phyloP scores from a whole-genome alignment of 2,888 invertebrate genomes.

The Smittia sp. region DNA sequence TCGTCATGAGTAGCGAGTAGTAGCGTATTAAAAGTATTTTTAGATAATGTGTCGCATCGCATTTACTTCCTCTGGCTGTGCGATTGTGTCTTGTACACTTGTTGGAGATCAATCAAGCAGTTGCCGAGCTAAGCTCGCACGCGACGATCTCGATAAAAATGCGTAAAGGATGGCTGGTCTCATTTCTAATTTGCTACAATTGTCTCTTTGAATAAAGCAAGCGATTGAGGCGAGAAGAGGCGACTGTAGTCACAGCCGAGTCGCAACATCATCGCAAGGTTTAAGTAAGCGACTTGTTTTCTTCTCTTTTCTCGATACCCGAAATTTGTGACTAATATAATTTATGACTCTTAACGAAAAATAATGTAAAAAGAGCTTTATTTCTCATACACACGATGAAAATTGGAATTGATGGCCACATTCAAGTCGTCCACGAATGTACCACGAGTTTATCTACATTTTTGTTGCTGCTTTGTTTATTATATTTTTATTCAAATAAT shows the following conservation, averaged over 20 bases:
- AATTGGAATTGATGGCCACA: conserved; percentile 36
- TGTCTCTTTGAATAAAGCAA: not conserved
- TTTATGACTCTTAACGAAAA: conserved; percentile 37
- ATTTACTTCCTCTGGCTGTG: not conserved
- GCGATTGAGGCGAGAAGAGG: not conserved
- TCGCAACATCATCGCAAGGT: not conserved
- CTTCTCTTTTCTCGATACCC: conserved; percentile 6
- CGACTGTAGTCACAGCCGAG: not conserved
- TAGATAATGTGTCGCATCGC: not conserved
- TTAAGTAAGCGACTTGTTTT: not conserved
- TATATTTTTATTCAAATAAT: conserved; percentile 37
- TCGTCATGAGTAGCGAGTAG: not conserved
- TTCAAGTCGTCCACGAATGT: not conserved
- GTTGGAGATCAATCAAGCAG: conserved; percentile 37
- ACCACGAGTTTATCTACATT: conserved; percentile 11
- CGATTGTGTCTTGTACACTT: conserved; percentile 31
- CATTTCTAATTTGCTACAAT: not conserved
- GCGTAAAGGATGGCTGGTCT: not conserved
- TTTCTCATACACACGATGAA: not conserved
- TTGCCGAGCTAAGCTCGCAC: not conserved
- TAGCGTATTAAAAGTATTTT: not conserved
- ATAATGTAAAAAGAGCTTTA: conserved; percentile 32
- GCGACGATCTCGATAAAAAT: conserved; percentile 33
- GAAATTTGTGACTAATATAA: conserved; percentile 37
- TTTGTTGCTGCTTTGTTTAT: conserved; percentile 28